A percentile compares a stretch with the other conserved stretches of the same genome.
phyloP scores from a whole-genome alignment of 2,888 invertebrate species.

The Limulus polyphemus region DNA sequence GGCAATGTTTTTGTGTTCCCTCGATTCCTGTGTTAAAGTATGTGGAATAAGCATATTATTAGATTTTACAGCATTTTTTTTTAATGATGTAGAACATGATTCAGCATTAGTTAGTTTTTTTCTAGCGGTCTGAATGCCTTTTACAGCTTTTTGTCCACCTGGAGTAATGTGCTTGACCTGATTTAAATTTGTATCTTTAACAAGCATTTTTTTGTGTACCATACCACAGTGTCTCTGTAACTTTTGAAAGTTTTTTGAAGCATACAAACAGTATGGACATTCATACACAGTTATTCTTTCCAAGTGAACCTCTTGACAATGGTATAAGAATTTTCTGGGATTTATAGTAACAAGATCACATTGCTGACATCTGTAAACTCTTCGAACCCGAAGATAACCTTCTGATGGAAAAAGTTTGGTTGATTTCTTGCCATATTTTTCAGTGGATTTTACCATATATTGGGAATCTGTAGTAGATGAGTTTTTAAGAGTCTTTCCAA shows the following conservation, averaged over 20 bases:
- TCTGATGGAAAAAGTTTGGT: neutral
- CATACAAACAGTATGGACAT: constrained; percentile 74
- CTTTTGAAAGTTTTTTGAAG: constrained; percentile 76
- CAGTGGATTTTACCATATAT: neutral
- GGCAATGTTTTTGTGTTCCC: too few species aligned
- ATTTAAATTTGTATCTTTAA: neutral
- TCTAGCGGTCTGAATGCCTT: constrained; percentile 33
- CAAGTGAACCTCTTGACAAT: constrained; percentile 65
- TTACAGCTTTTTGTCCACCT: constrained; percentile 27
- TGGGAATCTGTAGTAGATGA: neutral
- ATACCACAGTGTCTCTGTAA: constrained; percentile 66
- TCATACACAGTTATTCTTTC: constrained; percentile 65
- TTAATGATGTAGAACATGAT: constrained; percentile 28
- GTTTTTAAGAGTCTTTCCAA: neutral
- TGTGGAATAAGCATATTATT: neutral
- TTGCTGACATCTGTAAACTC: constrained; percentile 64
- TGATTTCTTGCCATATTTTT: neutral
- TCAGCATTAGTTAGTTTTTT: constrained; percentile 31
- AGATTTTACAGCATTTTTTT: constrained; percentile 12
- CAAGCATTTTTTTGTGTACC: constrained; percentile 41
- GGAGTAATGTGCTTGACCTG: neutral
- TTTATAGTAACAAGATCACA: constrained; percentile 71
- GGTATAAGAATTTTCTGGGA: constrained; percentile 65
- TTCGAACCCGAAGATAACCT: constrained; percentile 28
- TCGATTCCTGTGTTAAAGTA: too few species aligned